Conservation (phyloP, 2,113 vertebrate species). For the Poecile atricapillus region DNA sequence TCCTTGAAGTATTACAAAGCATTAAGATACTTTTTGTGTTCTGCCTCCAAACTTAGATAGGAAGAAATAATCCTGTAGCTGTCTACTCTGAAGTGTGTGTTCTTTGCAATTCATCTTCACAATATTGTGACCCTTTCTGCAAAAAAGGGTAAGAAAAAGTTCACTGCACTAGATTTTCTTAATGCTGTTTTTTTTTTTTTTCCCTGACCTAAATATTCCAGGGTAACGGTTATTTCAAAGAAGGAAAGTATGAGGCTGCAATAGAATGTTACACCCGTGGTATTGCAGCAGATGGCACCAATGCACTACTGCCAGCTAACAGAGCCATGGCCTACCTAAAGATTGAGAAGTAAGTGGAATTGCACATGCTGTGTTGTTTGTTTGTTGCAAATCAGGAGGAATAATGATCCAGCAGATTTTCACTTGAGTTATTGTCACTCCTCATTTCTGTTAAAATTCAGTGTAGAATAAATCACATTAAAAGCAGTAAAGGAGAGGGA, state of each 20-base stretch:
- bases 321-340: conserved; percentile 96
- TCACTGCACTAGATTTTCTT: neutral
- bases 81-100: neutral
- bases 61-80: neutral
- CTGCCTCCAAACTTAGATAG: neutral
- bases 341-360: conserved; percentile 80
- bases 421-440: neutral
- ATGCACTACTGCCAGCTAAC: conserved; percentile 92
- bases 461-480: neutral
- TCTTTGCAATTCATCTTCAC: neutral
- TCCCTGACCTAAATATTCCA: conserved; percentile 25
- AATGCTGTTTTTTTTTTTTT: neutral
- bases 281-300: conserved; percentile 86
- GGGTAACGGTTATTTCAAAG: conserved; percentile 97
- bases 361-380: neutral
- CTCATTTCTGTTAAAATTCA: neutral
- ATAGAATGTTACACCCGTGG: conserved; percentile 90
- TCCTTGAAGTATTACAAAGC: neutral
- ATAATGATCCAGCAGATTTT: neutral
- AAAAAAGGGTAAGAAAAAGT: neutral
- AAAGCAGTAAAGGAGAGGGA: neutral
- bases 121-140: neutral
- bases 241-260: conserved; percentile 90
- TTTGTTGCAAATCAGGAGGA: neutral
- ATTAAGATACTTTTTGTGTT: neutral